Evolutionary conservation across 2,797 vertebrate species (phyloP).

Genomic region (Adelosebastes latens): DNA sequence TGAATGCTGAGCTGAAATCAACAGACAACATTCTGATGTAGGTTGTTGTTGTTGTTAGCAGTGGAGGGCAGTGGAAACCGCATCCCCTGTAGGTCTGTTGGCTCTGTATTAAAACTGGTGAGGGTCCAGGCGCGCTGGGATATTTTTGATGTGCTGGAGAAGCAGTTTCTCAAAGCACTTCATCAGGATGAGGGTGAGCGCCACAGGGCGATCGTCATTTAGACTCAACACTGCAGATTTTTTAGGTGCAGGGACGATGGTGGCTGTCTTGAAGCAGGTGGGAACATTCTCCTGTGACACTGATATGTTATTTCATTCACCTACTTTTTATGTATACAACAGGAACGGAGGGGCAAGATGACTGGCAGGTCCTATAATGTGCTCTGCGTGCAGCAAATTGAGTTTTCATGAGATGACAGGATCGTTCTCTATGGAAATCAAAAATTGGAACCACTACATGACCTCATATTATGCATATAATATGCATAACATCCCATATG

Average conservation of each 20-base stretch:
- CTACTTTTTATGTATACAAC: slow-evolving; percentile 1
- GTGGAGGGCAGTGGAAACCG: neutral
- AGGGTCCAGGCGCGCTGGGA: no score
- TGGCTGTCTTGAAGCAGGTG: neutral
- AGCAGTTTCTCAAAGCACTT: neutral
- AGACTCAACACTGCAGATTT: neutral
- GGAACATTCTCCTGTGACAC: neutral
- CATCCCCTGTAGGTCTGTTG: no score
- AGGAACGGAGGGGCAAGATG: neutral
- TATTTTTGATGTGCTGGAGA: neutral
- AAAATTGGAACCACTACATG: neutral
- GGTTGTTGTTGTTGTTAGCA: no score
- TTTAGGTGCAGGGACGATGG: neutral
- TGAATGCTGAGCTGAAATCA: neutral
- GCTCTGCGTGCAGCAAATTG: neutral
- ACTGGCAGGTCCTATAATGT: slow-evolving; percentile 19
- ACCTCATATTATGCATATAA: neutral
- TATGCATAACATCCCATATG: neutral
- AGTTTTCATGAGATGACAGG: neutral
- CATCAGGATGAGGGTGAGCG: no score
- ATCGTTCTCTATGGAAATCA: neutral
- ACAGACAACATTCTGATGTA: neutral
- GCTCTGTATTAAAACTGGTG: no score
- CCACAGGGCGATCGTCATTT: neutral
- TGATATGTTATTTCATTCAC: neutral